These are phyloP conservation scores for Emydocephalus ijimae DNA, from an alignment of 2,113 vertebrate species.

Conservation along the genomic window DNA sequence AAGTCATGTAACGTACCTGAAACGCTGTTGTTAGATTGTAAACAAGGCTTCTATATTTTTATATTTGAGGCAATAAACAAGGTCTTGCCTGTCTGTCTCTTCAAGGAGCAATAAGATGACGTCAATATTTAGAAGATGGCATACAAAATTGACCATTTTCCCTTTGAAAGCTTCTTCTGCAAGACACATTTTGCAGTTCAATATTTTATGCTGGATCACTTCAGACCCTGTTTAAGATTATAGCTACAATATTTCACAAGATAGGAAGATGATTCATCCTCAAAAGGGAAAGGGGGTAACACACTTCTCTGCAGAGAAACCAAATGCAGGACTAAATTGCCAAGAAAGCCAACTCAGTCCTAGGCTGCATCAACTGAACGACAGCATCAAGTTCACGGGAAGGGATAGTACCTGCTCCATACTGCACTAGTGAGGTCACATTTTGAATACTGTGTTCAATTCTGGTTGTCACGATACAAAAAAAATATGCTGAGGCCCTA, in stretches of 20 bases:
- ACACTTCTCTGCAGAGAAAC: background rate
- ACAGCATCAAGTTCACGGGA: background rate
- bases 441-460: background rate
- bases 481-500: background rate
- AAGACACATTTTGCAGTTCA: background rate
- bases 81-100: slow-evolving; percentile 1
- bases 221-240: background rate
- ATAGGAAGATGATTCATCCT: background rate
- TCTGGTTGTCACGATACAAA: background rate
- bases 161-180: background rate
- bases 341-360: background rate
- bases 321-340: background rate
- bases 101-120: background rate
- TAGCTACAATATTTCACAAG: background rate
- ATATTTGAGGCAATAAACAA: background rate
- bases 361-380: background rate
- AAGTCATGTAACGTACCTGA: background rate
- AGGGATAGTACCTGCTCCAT: background rate
- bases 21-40: background rate
- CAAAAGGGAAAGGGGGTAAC: background rate
- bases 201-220: background rate
- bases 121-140: background rate
- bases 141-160: background rate
- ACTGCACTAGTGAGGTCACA: background rate
- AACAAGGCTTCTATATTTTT: background rate